A percentile compares a stretch with the other conserved stretches of the same genome.
Conservation (phyloP, 2,888 invertebrate genomes). For the Agrotis ipsilon region DNA sequence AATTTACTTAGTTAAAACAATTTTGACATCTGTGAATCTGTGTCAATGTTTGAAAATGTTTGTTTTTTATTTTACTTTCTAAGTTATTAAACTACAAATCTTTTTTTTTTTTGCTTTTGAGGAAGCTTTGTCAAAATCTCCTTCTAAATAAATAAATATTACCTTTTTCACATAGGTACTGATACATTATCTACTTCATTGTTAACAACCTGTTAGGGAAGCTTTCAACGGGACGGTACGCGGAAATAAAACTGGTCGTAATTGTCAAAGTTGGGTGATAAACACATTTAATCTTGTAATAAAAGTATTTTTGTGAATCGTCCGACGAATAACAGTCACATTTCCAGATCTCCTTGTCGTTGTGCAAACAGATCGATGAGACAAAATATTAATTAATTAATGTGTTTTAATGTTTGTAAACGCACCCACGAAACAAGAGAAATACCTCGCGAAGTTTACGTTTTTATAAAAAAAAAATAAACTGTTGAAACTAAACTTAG, state of each 20-base stretch:
- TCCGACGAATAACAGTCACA: slow-evolving; percentile 16
- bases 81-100: too few relatives aligned
- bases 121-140: too few relatives aligned
- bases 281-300: slow-evolving; percentile 33
- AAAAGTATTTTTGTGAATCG: slow-evolving; percentile 38
- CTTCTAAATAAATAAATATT: background rate
- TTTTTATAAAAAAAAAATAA: too few relatives aligned
- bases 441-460: too few relatives aligned
- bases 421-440: too few relatives aligned
- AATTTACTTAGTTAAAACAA: too few relatives aligned
- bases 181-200: slow-evolving; percentile 21
- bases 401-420: too few relatives aligned
- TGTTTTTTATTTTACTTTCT: too few relatives aligned
- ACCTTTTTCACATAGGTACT: background rate
- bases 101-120: too few relatives aligned
- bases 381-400: background rate
- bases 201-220: slow-evolving; percentile 18
- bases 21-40: too few relatives aligned
- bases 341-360: background rate
- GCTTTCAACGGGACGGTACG: slow-evolving; percentile 23
- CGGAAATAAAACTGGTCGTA: slow-evolving; percentile 36
- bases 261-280: slow-evolving; percentile 45
- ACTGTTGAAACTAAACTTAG: too few relatives aligned
- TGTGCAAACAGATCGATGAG: slow-evolving; percentile 11
- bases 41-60: too few relatives aligned